phyloP scores from a whole-genome alignment of 2,113 vertebrate genomes.

The Colinus virginianus region DNA sequence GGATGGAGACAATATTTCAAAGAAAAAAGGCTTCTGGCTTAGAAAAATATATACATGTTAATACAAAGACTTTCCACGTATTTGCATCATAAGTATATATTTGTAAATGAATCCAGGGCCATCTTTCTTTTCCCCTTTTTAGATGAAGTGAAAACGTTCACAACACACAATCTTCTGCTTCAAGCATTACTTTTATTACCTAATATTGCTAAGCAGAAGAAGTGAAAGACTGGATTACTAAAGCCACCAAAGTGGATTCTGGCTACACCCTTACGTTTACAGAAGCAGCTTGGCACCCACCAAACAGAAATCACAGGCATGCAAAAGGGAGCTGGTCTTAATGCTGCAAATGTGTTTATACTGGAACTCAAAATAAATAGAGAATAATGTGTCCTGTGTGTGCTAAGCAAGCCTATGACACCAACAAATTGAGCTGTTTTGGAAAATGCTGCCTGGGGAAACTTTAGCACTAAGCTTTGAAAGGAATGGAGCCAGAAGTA shows the following conservation, averaged over 20 bases:
- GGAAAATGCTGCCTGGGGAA: constrained; percentile 65
- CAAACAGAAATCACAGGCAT: constrained; percentile 65
- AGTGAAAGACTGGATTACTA: not conserved
- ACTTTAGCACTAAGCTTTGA: constrained; percentile 30
- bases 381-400: constrained; percentile 63
- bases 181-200: not conserved
- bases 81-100: not conserved
- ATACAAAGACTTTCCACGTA: not conserved
- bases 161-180: not conserved
- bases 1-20: not conserved
- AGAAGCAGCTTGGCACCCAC: constrained; percentile 64
- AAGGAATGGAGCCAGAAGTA: not conserved
- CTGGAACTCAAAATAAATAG: constrained; percentile 72
- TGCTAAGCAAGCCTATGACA: constrained; percentile 52
- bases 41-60: not conserved
- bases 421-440: constrained; percentile 56
- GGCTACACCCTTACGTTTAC: constrained; percentile 56
- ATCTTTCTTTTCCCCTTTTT: not conserved
- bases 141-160: not conserved
- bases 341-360: constrained; percentile 66
- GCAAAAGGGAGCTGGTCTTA: constrained; percentile 43
- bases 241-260: constrained; percentile 54
- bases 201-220: not conserved
- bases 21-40: not conserved
- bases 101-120: not conserved